These are phyloP conservation scores for Solenodon paradoxus DNA, from an alignment of 2,113 vertebrate genomes.

Conservation along the genomic window DNA sequence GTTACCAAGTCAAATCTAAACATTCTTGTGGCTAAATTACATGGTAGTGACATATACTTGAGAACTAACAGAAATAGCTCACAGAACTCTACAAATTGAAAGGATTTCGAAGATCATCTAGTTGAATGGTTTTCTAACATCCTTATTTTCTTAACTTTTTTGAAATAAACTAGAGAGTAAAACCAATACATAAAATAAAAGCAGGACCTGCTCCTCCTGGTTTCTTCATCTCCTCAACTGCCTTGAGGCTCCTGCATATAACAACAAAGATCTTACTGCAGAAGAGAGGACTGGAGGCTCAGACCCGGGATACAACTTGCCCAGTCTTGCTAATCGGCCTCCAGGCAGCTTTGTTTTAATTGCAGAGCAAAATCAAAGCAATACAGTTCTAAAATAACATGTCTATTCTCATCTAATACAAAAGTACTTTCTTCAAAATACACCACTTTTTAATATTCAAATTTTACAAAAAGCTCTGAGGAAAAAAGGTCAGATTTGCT, in stretches of 20 bases:
- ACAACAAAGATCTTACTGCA: not conserved
- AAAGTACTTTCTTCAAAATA: not conserved
- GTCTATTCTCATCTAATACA: not conserved
- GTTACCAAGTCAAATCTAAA: not conserved
- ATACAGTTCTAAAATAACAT: not conserved
- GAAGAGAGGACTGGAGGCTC: not conserved
- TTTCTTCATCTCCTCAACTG: not conserved
- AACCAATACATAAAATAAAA: not conserved
- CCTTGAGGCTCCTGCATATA: not conserved
- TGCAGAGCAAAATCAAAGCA: not conserved
- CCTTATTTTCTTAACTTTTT: not conserved
- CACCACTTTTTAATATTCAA: not conserved
- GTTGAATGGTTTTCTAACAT: not conserved
- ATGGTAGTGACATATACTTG: not conserved
- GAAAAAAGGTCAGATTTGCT: not conserved
- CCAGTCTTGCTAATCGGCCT: not conserved
- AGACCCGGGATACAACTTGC: not conserved
- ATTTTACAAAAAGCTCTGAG: not conserved
- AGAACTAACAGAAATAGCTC: not conserved
- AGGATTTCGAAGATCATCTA: not conserved
- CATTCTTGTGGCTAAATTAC: constrained; percentile 11
- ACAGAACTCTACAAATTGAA: not conserved
- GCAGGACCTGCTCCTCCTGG: not conserved
- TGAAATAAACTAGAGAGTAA: not conserved
- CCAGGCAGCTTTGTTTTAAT: not conserved